phyloP scores from a whole-genome alignment of 2,113 vertebrate genomes.

The Probosciger aterrimus region DNA sequence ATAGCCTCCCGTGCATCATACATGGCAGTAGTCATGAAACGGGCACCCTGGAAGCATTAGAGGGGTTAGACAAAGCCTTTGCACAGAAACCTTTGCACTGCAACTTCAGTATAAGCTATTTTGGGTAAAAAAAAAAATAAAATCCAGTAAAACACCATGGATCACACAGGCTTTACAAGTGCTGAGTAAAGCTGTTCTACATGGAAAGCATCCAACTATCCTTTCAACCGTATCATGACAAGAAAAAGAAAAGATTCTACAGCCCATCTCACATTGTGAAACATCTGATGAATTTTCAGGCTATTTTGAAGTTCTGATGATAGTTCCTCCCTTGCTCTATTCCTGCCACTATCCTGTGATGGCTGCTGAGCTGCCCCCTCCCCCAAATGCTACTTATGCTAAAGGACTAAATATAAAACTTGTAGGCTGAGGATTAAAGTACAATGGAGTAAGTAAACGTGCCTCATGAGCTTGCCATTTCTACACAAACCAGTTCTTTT shows the following conservation, averaged over 20 bases:
- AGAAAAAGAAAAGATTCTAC: neutral
- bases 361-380: neutral
- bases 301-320: neutral
- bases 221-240: neutral
- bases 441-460: neutral
- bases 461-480: neutral
- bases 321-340: neutral
- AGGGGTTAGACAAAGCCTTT: neutral
- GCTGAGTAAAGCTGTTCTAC: neutral
- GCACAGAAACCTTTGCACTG: neutral
- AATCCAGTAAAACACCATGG: neutral
- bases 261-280: neutral
- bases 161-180: fast-evolving
- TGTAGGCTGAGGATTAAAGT: neutral
- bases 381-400: fast-evolving
- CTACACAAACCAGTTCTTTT: neutral
- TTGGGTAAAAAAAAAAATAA: neutral
- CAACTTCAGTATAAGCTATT: neutral
- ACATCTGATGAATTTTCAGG: neutral
- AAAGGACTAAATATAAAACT: neutral
- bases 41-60: conserved; percentile 81
- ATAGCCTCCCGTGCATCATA: conserved; percentile 96
- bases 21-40: conserved; percentile 99
- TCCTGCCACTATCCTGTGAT: neutral
- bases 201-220: fast-evolving